phyloP scores from a whole-genome alignment of 2,797 vertebrate species.

The Tangara arthus region DNA sequence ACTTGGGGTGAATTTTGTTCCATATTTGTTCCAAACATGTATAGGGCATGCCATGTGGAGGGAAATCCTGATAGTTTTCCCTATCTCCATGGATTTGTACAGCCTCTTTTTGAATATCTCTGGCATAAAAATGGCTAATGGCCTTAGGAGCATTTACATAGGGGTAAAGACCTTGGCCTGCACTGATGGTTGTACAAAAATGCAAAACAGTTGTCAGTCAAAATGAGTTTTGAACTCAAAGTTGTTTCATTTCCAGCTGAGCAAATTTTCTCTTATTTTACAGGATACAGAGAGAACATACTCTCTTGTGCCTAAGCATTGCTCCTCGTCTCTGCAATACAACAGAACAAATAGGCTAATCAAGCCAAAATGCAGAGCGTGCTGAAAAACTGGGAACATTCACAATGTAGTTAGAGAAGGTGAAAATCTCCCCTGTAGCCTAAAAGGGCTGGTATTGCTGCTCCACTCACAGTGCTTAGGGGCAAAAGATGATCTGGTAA shows the following conservation, averaged over 20 bases:
- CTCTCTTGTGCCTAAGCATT: conserved; percentile 19
- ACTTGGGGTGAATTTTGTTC: background rate
- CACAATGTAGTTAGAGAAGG: background rate
- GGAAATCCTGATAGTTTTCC: background rate
- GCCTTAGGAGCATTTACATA: background rate
- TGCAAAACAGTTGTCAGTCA: background rate
- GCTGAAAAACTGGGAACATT: conserved; percentile 34
- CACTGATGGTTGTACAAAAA: background rate
- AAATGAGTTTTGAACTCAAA: conserved; percentile 29
- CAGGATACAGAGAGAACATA: conserved; percentile 15
- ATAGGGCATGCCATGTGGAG: background rate
- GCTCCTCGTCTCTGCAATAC: background rate
- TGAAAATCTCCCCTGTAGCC: background rate
- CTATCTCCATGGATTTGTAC: background rate
- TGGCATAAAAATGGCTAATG: background rate
- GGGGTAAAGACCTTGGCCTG: background rate
- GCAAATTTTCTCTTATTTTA: conserved; percentile 44
- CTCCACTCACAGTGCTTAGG: background rate
- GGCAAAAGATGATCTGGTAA: background rate
- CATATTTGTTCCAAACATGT: background rate
- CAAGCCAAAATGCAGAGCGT: conserved; percentile 42
- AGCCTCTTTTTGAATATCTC: background rate
- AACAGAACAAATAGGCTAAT: conserved; percentile 60
- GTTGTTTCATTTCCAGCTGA: conserved; percentile 43
- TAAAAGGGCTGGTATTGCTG: background rate